Conservation (phyloP, 2,888 invertebrate species). For the Vandiemenella viatica region DNA sequence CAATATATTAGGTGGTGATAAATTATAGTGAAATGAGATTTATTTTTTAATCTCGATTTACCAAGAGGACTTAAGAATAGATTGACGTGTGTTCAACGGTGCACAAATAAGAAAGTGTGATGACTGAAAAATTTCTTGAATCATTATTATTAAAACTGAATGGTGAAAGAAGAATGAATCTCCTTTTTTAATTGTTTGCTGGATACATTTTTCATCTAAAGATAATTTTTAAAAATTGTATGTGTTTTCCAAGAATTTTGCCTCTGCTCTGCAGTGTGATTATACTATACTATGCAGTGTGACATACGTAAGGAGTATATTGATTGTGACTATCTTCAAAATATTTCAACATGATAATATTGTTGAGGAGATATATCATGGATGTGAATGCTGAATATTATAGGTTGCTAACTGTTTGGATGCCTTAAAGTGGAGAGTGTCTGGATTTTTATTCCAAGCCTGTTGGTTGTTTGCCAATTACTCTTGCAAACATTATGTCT, state of each 20-base stretch:
- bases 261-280: constrained; percentile 9
- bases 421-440: constrained; percentile 16
- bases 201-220: constrained; percentile 2
- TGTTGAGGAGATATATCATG: too few relatives aligned
- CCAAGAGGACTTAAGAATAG: neutral
- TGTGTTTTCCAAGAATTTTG: constrained; percentile 8
- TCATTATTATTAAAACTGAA: too few relatives aligned
- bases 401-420: constrained; percentile 11
- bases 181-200: constrained; percentile 3
- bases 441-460: constrained; percentile 14
- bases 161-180: too few relatives aligned
- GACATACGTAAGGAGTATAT: constrained; percentile 6
- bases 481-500: constrained; percentile 15
- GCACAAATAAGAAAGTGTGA: too few relatives aligned
- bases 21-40: neutral
- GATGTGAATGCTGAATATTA: neutral
- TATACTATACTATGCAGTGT: too few relatives aligned
- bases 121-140: too few relatives aligned
- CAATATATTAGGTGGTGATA: neutral
- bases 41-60: neutral
- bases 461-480: constrained; percentile 14
- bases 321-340: too few relatives aligned
- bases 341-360: too few relatives aligned
- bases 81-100: neutral
- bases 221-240: constrained; percentile 5